Percentiles rank a stretch among this genome's conserved stretches.
Evolutionary conservation across 1,140 invertebrate genomes (phyloP).

Genomic region (Macrostomum lignano): DNA sequence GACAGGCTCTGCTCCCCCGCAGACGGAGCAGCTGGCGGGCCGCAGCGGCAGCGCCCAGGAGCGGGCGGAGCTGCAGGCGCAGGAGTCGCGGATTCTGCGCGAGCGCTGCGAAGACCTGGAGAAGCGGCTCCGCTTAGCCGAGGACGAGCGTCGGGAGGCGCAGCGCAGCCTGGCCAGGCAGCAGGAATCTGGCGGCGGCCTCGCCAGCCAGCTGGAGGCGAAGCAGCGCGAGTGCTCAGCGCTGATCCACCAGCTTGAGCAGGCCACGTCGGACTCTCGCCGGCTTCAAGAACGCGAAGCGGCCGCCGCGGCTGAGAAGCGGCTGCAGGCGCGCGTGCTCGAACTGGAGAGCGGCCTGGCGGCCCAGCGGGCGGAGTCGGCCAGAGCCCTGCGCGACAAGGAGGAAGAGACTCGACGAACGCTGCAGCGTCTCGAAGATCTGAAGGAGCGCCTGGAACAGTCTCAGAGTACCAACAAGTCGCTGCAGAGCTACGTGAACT

Average conservation of each 20-base stretch:
- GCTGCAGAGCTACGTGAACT: slow-evolving; percentile 1
- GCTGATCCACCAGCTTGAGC: background rate
- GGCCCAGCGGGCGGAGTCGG: background rate
- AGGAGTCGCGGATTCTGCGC: too few relatives aligned
- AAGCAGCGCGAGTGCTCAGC: background rate
- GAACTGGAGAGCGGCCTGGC: background rate
- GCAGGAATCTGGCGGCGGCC: too few relatives aligned
- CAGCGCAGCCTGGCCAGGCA: too few relatives aligned
- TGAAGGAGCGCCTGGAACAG: slow-evolving; percentile 1
- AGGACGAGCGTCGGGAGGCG: too few relatives aligned
- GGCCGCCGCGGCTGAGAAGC: background rate
- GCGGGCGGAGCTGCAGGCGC: too few relatives aligned
- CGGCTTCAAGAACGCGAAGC: background rate
- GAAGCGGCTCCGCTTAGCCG: too few relatives aligned
- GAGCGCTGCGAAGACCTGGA: too few relatives aligned
- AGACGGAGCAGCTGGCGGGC: too few relatives aligned
- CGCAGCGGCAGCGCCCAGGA: too few relatives aligned
- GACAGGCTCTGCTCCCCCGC: too few relatives aligned
- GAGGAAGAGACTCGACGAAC: background rate
- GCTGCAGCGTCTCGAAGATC: background rate
- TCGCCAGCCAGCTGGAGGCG: too few relatives aligned
- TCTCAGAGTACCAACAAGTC: background rate
- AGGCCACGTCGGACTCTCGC: background rate
- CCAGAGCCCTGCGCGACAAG: background rate
- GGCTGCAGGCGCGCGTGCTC: background rate